Evolutionary conservation across 1,140 invertebrate species (phyloP), one percentile per base, ranked within the genome.

Genomic region (Littorina saxatilis): DNA sequence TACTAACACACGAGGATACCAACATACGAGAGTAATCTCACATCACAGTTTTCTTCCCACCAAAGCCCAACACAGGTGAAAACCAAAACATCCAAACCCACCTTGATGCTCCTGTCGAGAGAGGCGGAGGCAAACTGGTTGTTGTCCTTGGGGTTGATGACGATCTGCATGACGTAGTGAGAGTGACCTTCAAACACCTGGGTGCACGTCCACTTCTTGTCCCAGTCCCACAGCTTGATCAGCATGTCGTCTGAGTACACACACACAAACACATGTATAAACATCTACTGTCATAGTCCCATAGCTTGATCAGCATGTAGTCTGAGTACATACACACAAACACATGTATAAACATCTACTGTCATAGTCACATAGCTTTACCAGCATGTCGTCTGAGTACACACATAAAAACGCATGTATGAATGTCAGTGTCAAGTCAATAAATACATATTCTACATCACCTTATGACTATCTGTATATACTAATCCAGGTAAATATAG

Each of bases 151-250:
- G 99, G 99, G 93, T 99, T 99, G 85, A 99, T 97, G 0, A 99
- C 98, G 88, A 99, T 97, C 92, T 99, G 98, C 99, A 99, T 99
- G 0, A 99, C 98, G 91, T 99, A 99, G 91, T 99, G 99, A 0
- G 97, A 98, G 92, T 99, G 99, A 0, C 99, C 94, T 88, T 93
- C 92, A 89, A 93, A 93, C 79, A 99, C 96, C 92, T 99, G 98
- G 87, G 99, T 98, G 88, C 98, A 98, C 0, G 96, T 94, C 98
- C 98, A 99, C 87, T 96, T 95, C 90, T 99, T 99, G 39, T 99
- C 99, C 99, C 99, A 99, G 92, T 99, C 99, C 99, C 99, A 99
- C 39, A 99, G 92, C 93, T 99, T 99, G 72, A 99, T 99, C 37
- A 97, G 93, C 96, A 99, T 98, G 91, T 99, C 99, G 95, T 99